A percentile compares a stretch with the other conserved stretches of the same genome.
These are phyloP conservation scores for Cephalopachus bancanus DNA, from an alignment of 2,797 vertebrate species.

Conservation along the genomic window DNA sequence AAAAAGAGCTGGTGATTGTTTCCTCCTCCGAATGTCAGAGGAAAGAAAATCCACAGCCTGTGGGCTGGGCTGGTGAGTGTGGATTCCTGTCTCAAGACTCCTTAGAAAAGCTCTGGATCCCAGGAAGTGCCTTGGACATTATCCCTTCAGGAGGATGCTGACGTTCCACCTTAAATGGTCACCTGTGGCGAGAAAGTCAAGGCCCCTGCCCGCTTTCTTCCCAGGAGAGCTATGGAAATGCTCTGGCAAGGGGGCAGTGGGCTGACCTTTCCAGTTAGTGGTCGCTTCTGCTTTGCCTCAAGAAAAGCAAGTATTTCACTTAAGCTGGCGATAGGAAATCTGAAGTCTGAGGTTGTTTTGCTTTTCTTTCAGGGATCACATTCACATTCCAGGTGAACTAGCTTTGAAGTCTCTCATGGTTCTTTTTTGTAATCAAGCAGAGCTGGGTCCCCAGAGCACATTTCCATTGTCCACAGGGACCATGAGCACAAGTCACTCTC, in stretches of 20 bases:
- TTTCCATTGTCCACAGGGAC: not conserved
- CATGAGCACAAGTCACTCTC: not conserved
- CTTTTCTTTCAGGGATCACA: not conserved
- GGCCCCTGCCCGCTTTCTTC: not conserved
- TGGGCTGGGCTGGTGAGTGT: not conserved
- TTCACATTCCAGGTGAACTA: not conserved
- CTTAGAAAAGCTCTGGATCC: not conserved
- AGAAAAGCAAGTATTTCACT: not conserved
- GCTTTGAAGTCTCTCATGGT: not conserved
- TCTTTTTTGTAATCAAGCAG: not conserved
- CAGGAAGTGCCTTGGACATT: not conserved
- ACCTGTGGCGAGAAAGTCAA: not conserved
- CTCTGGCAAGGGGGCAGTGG: not conserved
- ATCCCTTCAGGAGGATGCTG: not conserved
- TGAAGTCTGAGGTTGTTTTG: not conserved
- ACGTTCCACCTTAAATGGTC: not conserved
- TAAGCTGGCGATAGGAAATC: not conserved
- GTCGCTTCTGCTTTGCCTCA: not conserved
- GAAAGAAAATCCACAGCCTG: not conserved
- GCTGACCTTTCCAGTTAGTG: not conserved
- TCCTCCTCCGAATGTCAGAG: not conserved
- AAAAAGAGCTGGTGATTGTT: not conserved
- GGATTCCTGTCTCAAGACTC: not conserved
- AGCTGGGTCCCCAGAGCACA: not conserved
- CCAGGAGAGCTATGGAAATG: not conserved